phyloP scores from a whole-genome alignment of 2,888 invertebrate species.

The Drosophila koepferae region DNA sequence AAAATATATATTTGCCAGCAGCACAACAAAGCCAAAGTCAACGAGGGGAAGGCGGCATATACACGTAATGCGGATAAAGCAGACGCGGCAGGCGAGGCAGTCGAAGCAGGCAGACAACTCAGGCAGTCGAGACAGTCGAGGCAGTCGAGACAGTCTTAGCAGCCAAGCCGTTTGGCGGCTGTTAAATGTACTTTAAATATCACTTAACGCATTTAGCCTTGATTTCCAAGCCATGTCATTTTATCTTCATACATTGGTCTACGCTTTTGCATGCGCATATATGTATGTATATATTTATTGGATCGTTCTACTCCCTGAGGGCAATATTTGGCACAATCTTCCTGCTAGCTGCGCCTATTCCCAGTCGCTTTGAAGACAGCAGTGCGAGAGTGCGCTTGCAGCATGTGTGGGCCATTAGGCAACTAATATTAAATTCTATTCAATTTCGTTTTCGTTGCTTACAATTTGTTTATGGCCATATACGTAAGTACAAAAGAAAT shows the following conservation, averaged over 20 bases:
- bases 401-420: conserved; percentile 60
- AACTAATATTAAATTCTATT: conserved; percentile 80
- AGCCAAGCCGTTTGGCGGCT: conserved; percentile 43
- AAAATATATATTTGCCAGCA: conserved; percentile 24
- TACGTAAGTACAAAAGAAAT: conserved; percentile 54
- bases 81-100: neutral
- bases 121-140: conserved; percentile 1
- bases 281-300: conserved; percentile 46
- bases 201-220: conserved; percentile 77
- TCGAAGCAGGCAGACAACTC: neutral
- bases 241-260: conserved; percentile 62
- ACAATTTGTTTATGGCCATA: conserved; percentile 27
- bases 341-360: conserved; percentile 8
- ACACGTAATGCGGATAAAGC: conserved; percentile 6
- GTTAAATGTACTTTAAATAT: conserved; percentile 79
- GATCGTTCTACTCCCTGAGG: conserved; percentile 16
- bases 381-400: conserved; percentile 1
- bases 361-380: conserved; percentile 10
- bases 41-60: neutral
- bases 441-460: conserved; percentile 62
- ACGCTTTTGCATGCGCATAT: conserved; percentile 73
- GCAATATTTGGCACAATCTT: conserved; percentile 2
- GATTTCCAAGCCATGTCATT: conserved; percentile 64
- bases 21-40: conserved; percentile 29
- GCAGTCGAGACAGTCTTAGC: neutral